A percentile compares a stretch with the other conserved stretches of the same genome.
Evolutionary conservation across 2,888 invertebrate species (phyloP).

Genomic region (Tetropium fuscum): DNA sequence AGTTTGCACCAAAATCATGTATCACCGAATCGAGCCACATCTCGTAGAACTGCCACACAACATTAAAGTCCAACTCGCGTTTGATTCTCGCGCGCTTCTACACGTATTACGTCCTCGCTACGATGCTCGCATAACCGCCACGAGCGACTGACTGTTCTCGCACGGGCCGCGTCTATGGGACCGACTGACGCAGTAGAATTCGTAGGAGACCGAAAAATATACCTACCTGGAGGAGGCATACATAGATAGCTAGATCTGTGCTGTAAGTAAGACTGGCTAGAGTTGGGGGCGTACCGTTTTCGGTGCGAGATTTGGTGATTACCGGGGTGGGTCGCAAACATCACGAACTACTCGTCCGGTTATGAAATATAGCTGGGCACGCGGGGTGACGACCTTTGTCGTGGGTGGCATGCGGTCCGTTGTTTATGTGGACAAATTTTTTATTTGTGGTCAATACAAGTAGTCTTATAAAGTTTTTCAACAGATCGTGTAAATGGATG

Average conservation of each 20-base stretch:
- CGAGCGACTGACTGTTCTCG: slow-evolving; percentile 11
- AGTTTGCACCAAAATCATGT: too few relatives aligned
- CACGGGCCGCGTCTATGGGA: slow-evolving; percentile 5
- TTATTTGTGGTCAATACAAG: too few relatives aligned
- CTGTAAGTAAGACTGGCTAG: background rate
- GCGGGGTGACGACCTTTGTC: too few relatives aligned
- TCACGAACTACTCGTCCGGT: too few relatives aligned
- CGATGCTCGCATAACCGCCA: background rate
- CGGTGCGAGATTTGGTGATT: too few relatives aligned
- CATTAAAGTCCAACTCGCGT: background rate
- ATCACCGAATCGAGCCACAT: too few relatives aligned
- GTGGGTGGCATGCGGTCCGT: too few relatives aligned
- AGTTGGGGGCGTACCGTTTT: slow-evolving; percentile 7
- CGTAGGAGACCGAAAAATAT: slow-evolving; percentile 18
- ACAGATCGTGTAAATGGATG: too few relatives aligned
- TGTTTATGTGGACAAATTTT: too few relatives aligned
- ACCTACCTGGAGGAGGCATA: slow-evolving; percentile 19
- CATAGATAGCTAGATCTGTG: background rate
- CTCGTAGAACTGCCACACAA: background rate
- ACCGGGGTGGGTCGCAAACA: too few relatives aligned
- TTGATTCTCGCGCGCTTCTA: background rate
- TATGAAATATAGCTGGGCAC: too few relatives aligned
- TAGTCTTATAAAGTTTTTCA: too few relatives aligned
- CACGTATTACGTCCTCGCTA: background rate
- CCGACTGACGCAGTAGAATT: slow-evolving; percentile 11